phyloP scores from a whole-genome alignment of 2,888 invertebrate species.

The Drepana falcataria region DNA sequence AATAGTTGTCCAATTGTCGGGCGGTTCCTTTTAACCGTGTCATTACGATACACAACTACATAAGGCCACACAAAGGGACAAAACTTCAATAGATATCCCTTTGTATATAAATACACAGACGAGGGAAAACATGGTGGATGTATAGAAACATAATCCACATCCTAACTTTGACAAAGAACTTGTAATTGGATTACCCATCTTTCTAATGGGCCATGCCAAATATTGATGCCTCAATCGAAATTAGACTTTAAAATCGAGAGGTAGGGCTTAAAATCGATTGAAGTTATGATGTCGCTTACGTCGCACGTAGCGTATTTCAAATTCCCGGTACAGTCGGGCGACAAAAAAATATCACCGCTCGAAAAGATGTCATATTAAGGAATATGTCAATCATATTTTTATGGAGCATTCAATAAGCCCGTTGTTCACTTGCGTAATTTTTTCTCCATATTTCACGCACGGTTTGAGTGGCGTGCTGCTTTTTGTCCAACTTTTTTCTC shows the following conservation, averaged over 20 bases:
- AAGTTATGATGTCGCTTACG: slow-evolving; percentile 7
- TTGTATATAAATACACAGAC: slow-evolving; percentile 63
- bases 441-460: slow-evolving; percentile 71
- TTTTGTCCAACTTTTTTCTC: slow-evolving; percentile 50
- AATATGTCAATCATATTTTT: slow-evolving; percentile 79
- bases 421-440: slow-evolving; percentile 73
- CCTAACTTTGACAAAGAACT: slow-evolving; percentile 71
- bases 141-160: slow-evolving; percentile 76
- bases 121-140: slow-evolving; percentile 60
- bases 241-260: not conserved
- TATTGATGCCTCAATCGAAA: slow-evolving; percentile 29
- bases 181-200: slow-evolving; percentile 75
- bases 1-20: slow-evolving; percentile 1
- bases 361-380: slow-evolving; percentile 77
- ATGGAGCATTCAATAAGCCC: slow-evolving; percentile 65
- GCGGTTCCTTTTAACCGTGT: slow-evolving; percentile 41
- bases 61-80: slow-evolving; percentile 55
- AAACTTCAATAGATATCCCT: slow-evolving; percentile 56
- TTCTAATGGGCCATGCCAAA: slow-evolving; percentile 49
- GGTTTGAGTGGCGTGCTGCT: slow-evolving; percentile 51
- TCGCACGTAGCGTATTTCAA: slow-evolving; percentile 10
- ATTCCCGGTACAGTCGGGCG: slow-evolving; percentile 48
- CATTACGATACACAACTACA: slow-evolving; percentile 44
- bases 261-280: slow-evolving; percentile 8
- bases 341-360: slow-evolving; percentile 78